Percentiles rank a stretch among this genome's conserved stretches.
These are phyloP conservation scores for Samia ricini DNA, from an alignment of 1,140 invertebrate species.

Conservation along the genomic window DNA sequence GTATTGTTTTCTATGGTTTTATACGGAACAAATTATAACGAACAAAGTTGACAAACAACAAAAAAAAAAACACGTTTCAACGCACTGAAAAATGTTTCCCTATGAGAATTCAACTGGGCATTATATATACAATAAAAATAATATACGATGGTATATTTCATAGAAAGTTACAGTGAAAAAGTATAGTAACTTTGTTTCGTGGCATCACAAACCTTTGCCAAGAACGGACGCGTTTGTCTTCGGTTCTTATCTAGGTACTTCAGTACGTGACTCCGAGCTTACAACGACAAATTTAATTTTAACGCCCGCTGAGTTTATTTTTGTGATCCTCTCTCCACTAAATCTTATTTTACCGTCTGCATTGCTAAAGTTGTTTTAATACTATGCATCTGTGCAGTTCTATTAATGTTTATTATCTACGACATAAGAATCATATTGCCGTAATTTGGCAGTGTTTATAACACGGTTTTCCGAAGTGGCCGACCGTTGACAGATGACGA, in stretches of 20 bases:
- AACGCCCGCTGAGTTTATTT: not conserved
- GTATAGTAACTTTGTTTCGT: not conserved
- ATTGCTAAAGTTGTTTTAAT: conserved; percentile 24
- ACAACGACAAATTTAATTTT: not conserved
- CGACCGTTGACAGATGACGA: conserved; percentile 56
- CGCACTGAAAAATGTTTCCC: no score
- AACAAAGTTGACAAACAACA: no score
- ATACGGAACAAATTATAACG: no score
- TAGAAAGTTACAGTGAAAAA: not conserved
- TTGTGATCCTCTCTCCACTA: not conserved
- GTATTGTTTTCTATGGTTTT: no score
- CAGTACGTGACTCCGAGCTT: conserved; percentile 10
- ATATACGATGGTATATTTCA: not conserved
- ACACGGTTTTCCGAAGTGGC: conserved; percentile 23
- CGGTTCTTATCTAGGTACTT: conserved; percentile 10
- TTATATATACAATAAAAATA: not conserved
- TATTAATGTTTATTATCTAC: not conserved
- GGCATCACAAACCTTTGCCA: conserved; percentile 12
- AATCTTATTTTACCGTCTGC: conserved; percentile 1
- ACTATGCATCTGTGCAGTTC: conserved; percentile 19
- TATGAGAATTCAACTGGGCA: no score
- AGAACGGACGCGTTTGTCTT: conserved; percentile 14
- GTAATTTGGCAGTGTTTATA: not conserved
- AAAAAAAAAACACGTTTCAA: not conserved
- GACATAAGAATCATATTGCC: conserved; percentile 5